Evolutionary conservation across 2,797 vertebrate species (phyloP).

Genomic region (Orestias chungarensis): DNA sequence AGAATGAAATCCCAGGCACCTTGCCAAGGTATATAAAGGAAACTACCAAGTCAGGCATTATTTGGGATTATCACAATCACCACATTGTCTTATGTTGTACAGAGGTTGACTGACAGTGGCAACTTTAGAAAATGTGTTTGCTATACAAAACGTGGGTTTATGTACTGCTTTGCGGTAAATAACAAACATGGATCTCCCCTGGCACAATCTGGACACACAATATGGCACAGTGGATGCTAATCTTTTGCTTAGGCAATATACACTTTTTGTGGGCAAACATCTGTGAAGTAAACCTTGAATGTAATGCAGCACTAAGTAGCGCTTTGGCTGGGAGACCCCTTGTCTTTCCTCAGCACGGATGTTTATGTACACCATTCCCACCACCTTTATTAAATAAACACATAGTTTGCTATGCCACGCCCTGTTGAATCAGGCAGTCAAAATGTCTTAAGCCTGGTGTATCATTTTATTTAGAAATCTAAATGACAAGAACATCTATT

Average conservation of each 20-base stretch:
- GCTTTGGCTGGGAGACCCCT: background rate
- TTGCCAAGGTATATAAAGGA: constrained; percentile 63
- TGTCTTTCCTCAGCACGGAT: background rate
- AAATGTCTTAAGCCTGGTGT: background rate
- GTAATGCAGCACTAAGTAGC: background rate
- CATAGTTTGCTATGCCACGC: background rate
- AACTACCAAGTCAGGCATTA: constrained; percentile 62
- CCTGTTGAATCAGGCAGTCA: background rate
- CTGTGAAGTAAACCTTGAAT: background rate
- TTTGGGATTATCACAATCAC: constrained; percentile 52
- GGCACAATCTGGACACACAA: background rate
- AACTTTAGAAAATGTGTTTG: background rate
- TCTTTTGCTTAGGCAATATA: background rate
- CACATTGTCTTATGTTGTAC: constrained; percentile 31
- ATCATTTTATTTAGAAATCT: constrained; percentile 23
- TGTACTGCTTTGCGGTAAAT: background rate
- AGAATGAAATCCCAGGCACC: constrained; percentile 45
- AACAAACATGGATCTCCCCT: background rate
- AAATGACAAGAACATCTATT: constrained; percentile 26
- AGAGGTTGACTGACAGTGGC: background rate
- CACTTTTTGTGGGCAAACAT: background rate
- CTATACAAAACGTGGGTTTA: background rate
- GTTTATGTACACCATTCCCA: background rate
- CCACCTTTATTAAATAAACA: background rate
- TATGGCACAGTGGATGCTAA: background rate